Conservation (phyloP, 2,113 vertebrate genomes). For the Mobula hypostoma region DNA sequence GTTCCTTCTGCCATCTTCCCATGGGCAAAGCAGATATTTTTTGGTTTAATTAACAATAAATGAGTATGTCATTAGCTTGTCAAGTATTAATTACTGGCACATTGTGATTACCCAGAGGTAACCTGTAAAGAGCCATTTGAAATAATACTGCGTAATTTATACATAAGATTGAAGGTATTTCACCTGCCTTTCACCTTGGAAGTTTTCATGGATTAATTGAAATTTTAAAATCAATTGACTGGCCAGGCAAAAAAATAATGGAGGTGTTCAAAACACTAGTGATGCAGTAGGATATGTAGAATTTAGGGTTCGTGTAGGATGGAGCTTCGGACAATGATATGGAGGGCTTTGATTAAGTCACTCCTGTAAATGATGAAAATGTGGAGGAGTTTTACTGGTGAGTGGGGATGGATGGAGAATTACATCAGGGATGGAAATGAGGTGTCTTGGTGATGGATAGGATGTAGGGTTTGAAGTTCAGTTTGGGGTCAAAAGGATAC, state of each 20-base stretch:
- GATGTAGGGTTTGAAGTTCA: constrained; percentile 21
- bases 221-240: neutral
- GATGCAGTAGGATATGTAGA: neutral
- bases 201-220: neutral
- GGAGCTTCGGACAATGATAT: neutral
- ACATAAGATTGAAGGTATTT: neutral
- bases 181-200: neutral
- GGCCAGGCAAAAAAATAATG: neutral
- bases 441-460: constrained; percentile 6
- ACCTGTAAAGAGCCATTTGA: neutral
- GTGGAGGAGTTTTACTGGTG: neutral
- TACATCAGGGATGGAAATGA: constrained; percentile 2
- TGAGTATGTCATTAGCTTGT: neutral
- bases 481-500: neutral
- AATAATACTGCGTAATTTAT: neutral
- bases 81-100: neutral
- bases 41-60: constrained; percentile 27
- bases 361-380: neutral
- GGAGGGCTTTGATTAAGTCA: neutral
- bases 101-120: neutral
- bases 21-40: neutral
- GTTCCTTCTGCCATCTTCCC: neutral
- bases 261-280: neutral
- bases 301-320: neutral
- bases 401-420: neutral